Evolutionary conservation across 2,888 invertebrate species (phyloP).

Genomic region (Ormyrus pomaceus): DNA sequence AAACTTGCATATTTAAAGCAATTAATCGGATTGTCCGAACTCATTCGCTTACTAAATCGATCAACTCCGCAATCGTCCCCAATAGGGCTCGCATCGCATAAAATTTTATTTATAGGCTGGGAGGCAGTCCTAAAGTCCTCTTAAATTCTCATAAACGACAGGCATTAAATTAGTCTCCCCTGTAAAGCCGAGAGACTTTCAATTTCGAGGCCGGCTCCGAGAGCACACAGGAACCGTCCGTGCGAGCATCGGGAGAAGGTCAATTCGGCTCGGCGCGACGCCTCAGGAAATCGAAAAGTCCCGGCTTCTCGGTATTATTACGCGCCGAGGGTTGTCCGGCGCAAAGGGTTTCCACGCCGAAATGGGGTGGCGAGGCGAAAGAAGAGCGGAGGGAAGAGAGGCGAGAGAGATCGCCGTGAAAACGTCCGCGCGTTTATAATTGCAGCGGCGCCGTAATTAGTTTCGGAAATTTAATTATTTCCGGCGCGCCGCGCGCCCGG

Average conservation of each 20-base stretch:
- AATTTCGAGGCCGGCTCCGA: slow-evolving; percentile 33
- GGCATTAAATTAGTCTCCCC: slow-evolving; percentile 50
- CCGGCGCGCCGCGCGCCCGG: slow-evolving; percentile 57
- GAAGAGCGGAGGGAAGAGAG: background rate
- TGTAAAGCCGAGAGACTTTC: slow-evolving; percentile 44
- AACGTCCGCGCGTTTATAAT: slow-evolving; percentile 67
- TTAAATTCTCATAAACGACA: slow-evolving; percentile 36
- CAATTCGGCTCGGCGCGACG: slow-evolving; percentile 27
- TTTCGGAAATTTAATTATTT: slow-evolving; percentile 74
- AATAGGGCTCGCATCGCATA: background rate
- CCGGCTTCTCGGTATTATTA: slow-evolving; percentile 43
- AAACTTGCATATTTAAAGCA: too few species aligned
- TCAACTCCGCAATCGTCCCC: too few species aligned
- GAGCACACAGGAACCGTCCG: background rate
- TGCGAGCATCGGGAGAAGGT: slow-evolving; percentile 16
- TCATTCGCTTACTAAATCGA: too few species aligned
- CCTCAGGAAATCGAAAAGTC: slow-evolving; percentile 62
- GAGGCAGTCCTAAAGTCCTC: slow-evolving; percentile 16
- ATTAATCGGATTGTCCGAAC: too few species aligned
- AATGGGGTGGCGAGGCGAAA: background rate
- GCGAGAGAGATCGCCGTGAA: slow-evolving; percentile 18
- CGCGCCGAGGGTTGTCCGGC: background rate
- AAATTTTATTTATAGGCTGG: slow-evolving; percentile 21
- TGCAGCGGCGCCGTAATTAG: slow-evolving; percentile 72
- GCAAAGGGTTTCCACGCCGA: slow-evolving; percentile 9